Conservation (phyloP, 2,113 vertebrate genomes). For the Bostrychus sinensis region DNA sequence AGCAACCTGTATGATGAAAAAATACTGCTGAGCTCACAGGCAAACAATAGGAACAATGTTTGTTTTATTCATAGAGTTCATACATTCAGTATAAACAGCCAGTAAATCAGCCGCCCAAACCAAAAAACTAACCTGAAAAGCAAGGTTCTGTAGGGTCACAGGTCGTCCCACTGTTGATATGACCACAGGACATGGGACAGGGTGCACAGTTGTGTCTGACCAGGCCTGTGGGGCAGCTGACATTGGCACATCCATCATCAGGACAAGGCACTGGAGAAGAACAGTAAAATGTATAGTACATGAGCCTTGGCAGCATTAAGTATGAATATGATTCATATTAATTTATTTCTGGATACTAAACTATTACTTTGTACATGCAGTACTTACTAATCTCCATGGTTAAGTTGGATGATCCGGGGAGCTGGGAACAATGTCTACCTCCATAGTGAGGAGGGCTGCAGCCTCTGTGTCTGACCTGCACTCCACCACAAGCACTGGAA, state of each 20-base stretch:
- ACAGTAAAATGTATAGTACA: background rate
- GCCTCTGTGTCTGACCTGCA: slow-evolving; percentile 77
- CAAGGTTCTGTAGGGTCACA: slow-evolving; percentile 76
- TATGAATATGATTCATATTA: background rate
- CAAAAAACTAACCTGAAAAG: slow-evolving; percentile 76
- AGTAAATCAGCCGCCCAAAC: no score
- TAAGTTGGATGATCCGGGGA: slow-evolving; percentile 55
- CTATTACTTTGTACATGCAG: background rate
- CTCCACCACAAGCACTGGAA: slow-evolving; percentile 77
- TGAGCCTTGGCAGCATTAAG: no score
- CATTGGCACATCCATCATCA: slow-evolving; percentile 77
- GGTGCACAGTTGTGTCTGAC: slow-evolving; percentile 77
- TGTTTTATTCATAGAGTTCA: no score
- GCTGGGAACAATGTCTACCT: slow-evolving; percentile 79
- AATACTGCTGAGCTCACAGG: background rate
- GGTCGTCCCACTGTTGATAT: slow-evolving; percentile 65
- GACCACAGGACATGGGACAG: slow-evolving; percentile 86
- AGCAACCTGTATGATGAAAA: slow-evolving; percentile 82
- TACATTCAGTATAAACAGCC: background rate
- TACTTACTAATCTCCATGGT: slow-evolving; percentile 82
- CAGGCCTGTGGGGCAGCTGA: slow-evolving; percentile 78
- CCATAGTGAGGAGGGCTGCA: slow-evolving; percentile 82
- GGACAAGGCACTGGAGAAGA: slow-evolving; percentile 77
- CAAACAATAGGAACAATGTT: background rate
- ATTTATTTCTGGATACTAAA: background rate